phyloP scores from a whole-genome alignment of 2,113 vertebrate species.

The Pithys albifrons region DNA sequence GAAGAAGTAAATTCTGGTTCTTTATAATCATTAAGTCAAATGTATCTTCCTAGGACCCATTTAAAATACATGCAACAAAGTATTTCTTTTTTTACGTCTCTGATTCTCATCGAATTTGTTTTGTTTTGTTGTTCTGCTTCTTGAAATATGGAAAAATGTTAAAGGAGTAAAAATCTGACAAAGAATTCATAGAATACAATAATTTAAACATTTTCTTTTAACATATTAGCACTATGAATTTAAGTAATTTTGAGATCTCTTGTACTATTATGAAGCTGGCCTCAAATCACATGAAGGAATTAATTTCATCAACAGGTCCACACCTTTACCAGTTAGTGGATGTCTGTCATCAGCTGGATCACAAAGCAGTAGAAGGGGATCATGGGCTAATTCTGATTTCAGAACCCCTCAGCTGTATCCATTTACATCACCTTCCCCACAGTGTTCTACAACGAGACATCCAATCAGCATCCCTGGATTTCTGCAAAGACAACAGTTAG shows the following conservation, averaged over 20 bases:
- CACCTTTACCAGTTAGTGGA: slow-evolving; percentile 21
- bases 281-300: not conserved
- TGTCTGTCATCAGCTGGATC: not conserved
- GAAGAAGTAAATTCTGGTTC: not conserved
- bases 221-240: not conserved
- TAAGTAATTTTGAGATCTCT: not conserved
- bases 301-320: slow-evolving; percentile 56
- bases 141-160: not conserved
- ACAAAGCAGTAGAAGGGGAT: not conserved
- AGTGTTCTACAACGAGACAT: not conserved
- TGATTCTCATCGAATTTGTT: not conserved
- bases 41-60: not conserved
- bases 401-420: slow-evolving; percentile 11
- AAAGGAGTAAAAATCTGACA: not conserved
- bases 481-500: slow-evolving; percentile 67
- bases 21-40: not conserved
- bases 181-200: not conserved
- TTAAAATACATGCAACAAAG: not conserved
- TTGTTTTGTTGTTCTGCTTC: not conserved
- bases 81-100: not conserved
- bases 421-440: slow-evolving; percentile 25
- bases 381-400: not conserved
- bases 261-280: not conserved
- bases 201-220: not conserved
- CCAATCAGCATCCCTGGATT: slow-evolving; percentile 70